Percentiles rank a stretch among this genome's conserved stretches.
Conservation (phyloP, 2,113 vertebrate genomes). For the Salvelinus alpinus region DNA sequence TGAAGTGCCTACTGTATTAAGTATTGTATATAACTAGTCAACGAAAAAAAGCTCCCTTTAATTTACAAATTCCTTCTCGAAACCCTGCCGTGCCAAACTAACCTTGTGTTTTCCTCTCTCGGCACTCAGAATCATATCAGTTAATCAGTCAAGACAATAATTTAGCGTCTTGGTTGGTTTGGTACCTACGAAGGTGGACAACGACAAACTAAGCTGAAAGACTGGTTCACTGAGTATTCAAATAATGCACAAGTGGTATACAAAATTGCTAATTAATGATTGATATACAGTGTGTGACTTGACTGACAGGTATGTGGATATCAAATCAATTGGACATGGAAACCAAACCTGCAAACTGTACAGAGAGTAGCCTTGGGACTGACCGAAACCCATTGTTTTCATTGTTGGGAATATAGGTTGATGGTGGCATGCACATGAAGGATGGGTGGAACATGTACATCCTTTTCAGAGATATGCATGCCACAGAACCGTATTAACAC, state of each 20-base stretch:
- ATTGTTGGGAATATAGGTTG: too few relatives aligned
- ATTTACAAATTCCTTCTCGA: background rate
- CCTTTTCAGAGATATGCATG: background rate
- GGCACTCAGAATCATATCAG: constrained; percentile 57
- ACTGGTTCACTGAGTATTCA: constrained; percentile 46
- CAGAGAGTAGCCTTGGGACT: too few relatives aligned
- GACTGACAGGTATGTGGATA: background rate
- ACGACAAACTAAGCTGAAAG: constrained; percentile 59
- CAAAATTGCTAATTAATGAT: constrained; percentile 62
- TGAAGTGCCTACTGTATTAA: too few relatives aligned
- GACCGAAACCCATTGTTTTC: too few relatives aligned
- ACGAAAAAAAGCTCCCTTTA: background rate
- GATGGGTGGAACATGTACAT: too few relatives aligned
- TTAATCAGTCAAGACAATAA: constrained; percentile 63
- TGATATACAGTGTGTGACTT: background rate
- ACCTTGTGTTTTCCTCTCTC: background rate
- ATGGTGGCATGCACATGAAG: too few relatives aligned
- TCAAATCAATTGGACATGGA: background rate
- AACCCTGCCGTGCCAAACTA: too few relatives aligned
- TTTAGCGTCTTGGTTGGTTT: constrained; percentile 48
- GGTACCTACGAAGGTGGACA: constrained; percentile 58
- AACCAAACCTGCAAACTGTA: too few relatives aligned
- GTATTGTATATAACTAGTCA: too few relatives aligned
- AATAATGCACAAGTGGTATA: constrained; percentile 61
- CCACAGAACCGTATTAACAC: background rate